Conservation (phyloP, 2,888 invertebrate genomes). For the Euzetes globulus region DNA sequence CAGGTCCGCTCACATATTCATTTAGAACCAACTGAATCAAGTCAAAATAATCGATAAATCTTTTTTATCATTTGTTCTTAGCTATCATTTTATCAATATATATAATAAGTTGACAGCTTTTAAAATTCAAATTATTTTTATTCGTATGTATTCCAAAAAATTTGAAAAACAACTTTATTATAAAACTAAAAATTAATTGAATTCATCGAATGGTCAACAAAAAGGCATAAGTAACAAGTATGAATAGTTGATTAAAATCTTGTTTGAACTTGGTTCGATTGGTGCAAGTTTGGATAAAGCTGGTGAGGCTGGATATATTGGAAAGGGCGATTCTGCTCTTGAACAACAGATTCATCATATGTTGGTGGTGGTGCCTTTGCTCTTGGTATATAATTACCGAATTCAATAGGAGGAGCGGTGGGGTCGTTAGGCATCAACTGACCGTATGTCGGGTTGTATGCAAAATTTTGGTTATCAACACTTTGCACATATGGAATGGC, state of each 20-base stretch:
- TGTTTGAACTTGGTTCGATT: not conserved
- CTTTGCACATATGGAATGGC: too few relatives aligned
- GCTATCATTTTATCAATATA: too few relatives aligned
- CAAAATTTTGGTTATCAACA: not conserved
- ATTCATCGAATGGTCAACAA: not conserved
- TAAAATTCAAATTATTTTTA: too few relatives aligned
- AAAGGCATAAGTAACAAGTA: not conserved
- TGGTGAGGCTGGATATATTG: not conserved
- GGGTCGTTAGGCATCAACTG: not conserved
- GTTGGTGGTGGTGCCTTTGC: constrained; percentile 3
- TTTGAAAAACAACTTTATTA: not conserved
- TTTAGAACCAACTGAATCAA: not conserved
- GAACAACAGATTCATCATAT: not conserved
- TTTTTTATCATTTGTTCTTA: not conserved
- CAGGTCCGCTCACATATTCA: not conserved
- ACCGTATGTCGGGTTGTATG: not conserved
- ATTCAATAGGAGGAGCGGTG: not conserved
- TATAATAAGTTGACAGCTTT: too few relatives aligned
- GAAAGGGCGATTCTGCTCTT: not conserved
- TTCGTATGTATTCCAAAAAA: too few relatives aligned
- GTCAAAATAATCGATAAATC: not conserved
- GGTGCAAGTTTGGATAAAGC: not conserved
- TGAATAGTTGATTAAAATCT: not conserved
- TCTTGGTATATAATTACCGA: not conserved
- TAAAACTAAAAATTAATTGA: not conserved